Base-by-base conservation (phyloP, 2,113 vertebrate genomes). In the Furnarius figulus region DNA sequence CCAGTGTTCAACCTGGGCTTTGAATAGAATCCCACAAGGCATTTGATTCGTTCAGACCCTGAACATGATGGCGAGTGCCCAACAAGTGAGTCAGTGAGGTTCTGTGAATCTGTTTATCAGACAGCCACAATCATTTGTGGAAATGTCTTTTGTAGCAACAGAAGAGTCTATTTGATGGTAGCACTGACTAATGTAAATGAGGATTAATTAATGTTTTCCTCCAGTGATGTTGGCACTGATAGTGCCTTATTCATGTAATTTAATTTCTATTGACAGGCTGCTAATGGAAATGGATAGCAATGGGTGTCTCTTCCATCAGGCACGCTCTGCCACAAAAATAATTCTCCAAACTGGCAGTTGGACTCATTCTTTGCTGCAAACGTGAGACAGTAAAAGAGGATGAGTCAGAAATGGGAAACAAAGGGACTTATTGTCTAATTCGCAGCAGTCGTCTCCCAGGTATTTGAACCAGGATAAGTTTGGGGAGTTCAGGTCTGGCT, bases 181-280 rank as follows among this genome's bases (percentile, higher is more conserved):
- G 94, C 88, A 90, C 90, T 93, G 95, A 95, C 91, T 97, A 97
- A 97, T 97, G 97, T 96, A 97, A 97, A 97, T 97, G 96, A 97
- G 90, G 95, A 96, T 96, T 97, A 97, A 97, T 97, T 97, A 97
- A 97, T 97, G 96, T 96, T 97, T 97, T 97, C 96, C 97, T 91
- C 92, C 95, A 95, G 93, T 96, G 93, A 92, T 97, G 94, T 95
- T 97, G 97, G 97, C 97, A 97, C 92, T 63, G 95, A 95, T 95
- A 92, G 85, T 22, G 59, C 89, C 86, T 95, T 95, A 97, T 97
- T 97, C 96, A 94, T 96, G 92, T 96, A 97, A 97, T 96, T 97
- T 97, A 97, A 97, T 97, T 96, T 95, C 93, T 95, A 96, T 95
- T 97, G 97, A 97, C 97, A 97, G 94, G 87, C 91, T 97, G 96